These are phyloP conservation scores for Aegotheles bennettii DNA, from an alignment of 2,113 vertebrate genomes.

Conservation along the genomic window DNA sequence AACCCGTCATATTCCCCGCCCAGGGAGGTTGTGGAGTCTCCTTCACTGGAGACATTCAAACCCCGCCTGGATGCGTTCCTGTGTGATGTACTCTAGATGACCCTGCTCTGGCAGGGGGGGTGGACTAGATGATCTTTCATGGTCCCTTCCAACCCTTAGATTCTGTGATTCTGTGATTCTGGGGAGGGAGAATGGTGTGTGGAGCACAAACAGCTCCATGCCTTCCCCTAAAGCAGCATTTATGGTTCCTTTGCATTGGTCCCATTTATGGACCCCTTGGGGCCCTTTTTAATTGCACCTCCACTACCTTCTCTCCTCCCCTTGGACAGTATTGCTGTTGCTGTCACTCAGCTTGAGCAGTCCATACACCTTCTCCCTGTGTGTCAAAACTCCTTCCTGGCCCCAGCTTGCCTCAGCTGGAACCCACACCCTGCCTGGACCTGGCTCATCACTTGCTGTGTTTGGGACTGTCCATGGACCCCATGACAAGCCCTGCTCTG, in stretches of 20 bases:
- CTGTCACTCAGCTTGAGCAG: not conserved
- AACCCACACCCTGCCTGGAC: not conserved
- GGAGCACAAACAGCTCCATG: not conserved
- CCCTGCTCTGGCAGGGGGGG: too few relatives aligned
- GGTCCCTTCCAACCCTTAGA: too few relatives aligned
- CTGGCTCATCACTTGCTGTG: not conserved
- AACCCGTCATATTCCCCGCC: too few relatives aligned
- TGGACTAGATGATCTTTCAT: too few relatives aligned
- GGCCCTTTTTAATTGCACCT: not conserved
- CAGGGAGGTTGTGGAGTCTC: too few relatives aligned
- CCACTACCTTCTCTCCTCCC: not conserved
- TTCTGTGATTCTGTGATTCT: too few relatives aligned
- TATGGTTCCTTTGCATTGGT: not conserved
- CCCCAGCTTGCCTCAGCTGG: not conserved
- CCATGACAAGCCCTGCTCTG: fast-evolving
- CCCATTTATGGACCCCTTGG: not conserved
- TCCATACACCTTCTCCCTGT: not conserved
- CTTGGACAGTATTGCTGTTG: not conserved
- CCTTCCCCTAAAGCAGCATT: not conserved
- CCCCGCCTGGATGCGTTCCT: too few relatives aligned
- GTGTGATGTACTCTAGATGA: too few relatives aligned
- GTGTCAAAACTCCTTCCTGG: not conserved
- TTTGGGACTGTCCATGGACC: not conserved
- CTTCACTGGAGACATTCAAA: too few relatives aligned
- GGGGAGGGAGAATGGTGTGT: not conserved